These are phyloP conservation scores for Copidosoma floridanum DNA, from an alignment of 1,140 invertebrate species.

Conservation along the genomic window DNA sequence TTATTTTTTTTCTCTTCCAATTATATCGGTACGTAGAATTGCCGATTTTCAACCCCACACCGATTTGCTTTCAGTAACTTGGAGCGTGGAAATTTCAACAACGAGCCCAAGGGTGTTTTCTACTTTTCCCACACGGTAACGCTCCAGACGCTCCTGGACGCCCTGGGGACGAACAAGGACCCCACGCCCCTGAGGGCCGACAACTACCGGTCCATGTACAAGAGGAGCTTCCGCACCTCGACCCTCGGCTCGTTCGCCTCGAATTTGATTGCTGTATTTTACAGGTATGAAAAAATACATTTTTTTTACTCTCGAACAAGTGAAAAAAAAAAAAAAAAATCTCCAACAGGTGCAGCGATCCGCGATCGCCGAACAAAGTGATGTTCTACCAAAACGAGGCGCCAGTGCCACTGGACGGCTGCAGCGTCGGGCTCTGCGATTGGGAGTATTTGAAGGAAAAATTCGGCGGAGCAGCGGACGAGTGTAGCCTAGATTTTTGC, in stretches of 20 bases:
- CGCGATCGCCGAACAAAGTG: conserved; percentile 47
- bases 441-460: conserved; percentile 54
- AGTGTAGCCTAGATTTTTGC: conserved; percentile 41
- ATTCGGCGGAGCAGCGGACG: conserved; percentile 36
- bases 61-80: too few species aligned
- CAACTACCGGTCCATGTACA: conserved; percentile 62
- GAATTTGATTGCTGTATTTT: conserved; percentile 76
- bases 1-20: too few species aligned
- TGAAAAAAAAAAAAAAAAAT: not conserved
- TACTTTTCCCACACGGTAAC: conserved; percentile 74
- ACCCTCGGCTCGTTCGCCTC: conserved; percentile 71
- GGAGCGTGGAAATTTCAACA: conserved; percentile 27
- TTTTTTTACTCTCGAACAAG: not conserved
- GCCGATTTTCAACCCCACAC: too few species aligned
- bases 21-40: too few species aligned
- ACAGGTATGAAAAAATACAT: conserved; percentile 48
- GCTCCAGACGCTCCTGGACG: conserved; percentile 62
- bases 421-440: conserved; percentile 56
- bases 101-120: conserved; percentile 63
- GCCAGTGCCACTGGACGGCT: conserved; percentile 48
- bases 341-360: conserved; percentile 46
- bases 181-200: conserved; percentile 62
- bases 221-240: conserved; percentile 71
- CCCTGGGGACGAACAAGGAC: conserved; percentile 70
- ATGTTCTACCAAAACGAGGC: conserved; percentile 56